Evolutionary conservation across 2,797 vertebrate genomes (phyloP), one percentile per base, ranked within the genome.

Genomic region (Crenuchus spilurus): DNA sequence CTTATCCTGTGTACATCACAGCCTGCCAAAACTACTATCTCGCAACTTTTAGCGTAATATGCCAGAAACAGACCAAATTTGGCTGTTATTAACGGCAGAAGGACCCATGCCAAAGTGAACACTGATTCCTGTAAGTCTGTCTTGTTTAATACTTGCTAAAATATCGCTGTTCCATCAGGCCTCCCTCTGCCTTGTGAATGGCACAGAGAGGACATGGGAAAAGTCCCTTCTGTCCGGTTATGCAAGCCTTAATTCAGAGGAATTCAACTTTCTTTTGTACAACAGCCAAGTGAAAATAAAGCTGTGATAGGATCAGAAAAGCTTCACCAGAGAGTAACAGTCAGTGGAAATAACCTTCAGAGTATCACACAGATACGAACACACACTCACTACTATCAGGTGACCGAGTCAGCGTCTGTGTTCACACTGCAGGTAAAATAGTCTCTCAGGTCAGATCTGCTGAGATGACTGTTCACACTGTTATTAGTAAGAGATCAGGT

Each of bases 171-270:
- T 58, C 16, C 10, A 37, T 11, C 16, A 22, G 10, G 13, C 2
- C 20, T 31, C 1, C 13, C 31, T 8, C 14, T 4, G 41, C 42
- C 18, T 39, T 49, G 58, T 13, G n/a, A 42, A 20, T 51, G 14
- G 31, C 24, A 52, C 7, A 28, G 9, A 52, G 26, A 61, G 20
- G 26, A 46, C 42, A 73, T 69, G 46, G 67, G 46, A 75, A 75
- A 48, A 4, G 18, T 54, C 66, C 20, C 3, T 60, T 42, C 37
- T 26, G 2, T 42, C 33, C 35, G n/a, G 41, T 76, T 76, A 44
- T 63, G 52, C 64, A 73, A 76, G 30, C 33, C 49, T 7, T 39
- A 18, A 69, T 30, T n/a, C 28, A 22, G 42, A 35, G 46, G 57
- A 68, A 54, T 67, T 39, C 61, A 28, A 41, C 6, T 35, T 54